Percentiles rank a stretch among this genome's conserved stretches.
These are phyloP conservation scores for Pseudomugil tenellus DNA, from an alignment of 2,797 vertebrate genomes.

Conservation along the genomic window DNA sequence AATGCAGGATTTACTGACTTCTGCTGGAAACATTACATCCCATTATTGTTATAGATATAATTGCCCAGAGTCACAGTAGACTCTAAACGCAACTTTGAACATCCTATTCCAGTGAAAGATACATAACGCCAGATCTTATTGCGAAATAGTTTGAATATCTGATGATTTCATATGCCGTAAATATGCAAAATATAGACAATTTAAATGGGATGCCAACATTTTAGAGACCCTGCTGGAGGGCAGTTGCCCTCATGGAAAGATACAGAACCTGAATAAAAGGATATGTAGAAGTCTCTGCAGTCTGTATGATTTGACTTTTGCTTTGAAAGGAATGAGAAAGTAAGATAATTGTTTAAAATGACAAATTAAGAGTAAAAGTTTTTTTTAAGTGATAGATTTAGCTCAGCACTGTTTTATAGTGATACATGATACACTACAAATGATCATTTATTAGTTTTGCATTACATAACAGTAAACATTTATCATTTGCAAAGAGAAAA, in stretches of 20 bases:
- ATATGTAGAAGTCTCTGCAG: not conserved
- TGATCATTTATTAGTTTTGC: conserved; percentile 10
- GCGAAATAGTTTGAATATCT: no score
- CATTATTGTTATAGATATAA: no score
- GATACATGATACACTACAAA: conserved; percentile 25
- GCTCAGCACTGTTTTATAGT: not conserved
- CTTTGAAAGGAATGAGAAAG: not conserved
- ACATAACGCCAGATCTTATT: not conserved
- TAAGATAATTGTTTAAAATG: not conserved
- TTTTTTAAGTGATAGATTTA: not conserved
- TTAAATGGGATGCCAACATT: not conserved
- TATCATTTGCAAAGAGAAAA: not conserved
- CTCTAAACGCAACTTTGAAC: no score
- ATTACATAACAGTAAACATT: conserved; percentile 7
- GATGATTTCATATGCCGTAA: no score
- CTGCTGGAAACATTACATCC: no score
- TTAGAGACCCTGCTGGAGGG: not conserved
- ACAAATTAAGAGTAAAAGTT: no score
- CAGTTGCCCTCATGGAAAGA: not conserved
- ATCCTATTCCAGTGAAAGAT: no score
- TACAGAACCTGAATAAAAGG: not conserved
- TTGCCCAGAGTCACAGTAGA: no score
- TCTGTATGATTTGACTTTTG: not conserved
- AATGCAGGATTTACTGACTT: no score
- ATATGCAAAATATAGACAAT: not conserved